These are phyloP conservation scores for Stichopus horrens DNA, from an alignment of 53 echinoderm and acorn worm genomes.

Conservation along the genomic window DNA sequence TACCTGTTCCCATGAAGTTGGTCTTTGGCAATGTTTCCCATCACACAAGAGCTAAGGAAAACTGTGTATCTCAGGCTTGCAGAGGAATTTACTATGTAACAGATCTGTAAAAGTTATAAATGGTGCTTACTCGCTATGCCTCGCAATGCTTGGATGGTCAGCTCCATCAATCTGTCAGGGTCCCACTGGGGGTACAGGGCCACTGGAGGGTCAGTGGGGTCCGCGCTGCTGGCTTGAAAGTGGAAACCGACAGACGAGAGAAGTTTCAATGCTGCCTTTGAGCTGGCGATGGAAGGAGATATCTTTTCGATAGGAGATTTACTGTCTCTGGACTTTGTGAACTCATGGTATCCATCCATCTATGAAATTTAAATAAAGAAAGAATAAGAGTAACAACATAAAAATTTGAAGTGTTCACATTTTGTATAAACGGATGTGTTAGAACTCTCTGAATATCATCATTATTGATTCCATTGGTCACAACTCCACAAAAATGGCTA, in stretches of 20 bases:
- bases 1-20: too few relatives aligned
- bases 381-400: neutral
- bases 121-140: constrained; percentile 65
- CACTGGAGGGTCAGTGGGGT: constrained; percentile 62
- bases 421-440: too few relatives aligned
- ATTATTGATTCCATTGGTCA: too few relatives aligned
- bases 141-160: constrained; percentile 70
- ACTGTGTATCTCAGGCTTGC: too few relatives aligned
- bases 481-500: too few relatives aligned
- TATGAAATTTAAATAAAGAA: neutral
- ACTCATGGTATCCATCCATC: constrained; percentile 36
- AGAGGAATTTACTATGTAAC: too few relatives aligned
- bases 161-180: constrained; percentile 61
- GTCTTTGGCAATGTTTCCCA: too few relatives aligned
- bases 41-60: too few relatives aligned
- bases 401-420: neutral
- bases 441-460: too few relatives aligned
- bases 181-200: constrained; percentile 84
- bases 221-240: constrained; percentile 69
- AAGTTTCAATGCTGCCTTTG: constrained; percentile 7
- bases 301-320: constrained; percentile 13
- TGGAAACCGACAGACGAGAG: constrained; percentile 51
- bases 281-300: constrained; percentile 16
- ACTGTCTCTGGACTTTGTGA: constrained; percentile 26
- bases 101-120: too few relatives aligned